A percentile compares a stretch with the other conserved stretches of the same genome.
phyloP scores from a whole-genome alignment of 1,140 invertebrate genomes.

The Lordiphosa stackelbergi region DNA sequence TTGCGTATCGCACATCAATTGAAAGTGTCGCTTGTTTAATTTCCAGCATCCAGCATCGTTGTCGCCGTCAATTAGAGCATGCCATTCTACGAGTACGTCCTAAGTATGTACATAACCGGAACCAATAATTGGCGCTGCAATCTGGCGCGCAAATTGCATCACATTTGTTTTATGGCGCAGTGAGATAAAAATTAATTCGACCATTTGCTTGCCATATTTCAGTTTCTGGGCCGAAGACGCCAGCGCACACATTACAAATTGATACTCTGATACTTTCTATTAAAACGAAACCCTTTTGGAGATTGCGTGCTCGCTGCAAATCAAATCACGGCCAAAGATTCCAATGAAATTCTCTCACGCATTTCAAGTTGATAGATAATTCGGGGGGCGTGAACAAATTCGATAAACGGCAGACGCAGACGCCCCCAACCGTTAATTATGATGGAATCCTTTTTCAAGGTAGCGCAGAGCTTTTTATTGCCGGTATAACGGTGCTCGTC shows the following conservation, averaged over 20 bases:
- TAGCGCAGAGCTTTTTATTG: too few species aligned
- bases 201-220: not conserved
- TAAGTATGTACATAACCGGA: not conserved
- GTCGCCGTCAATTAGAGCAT: not conserved
- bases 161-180: conserved; percentile 8
- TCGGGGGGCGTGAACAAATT: conserved; percentile 3
- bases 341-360: conserved; percentile 29
- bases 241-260: not conserved
- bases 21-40: too few species aligned
- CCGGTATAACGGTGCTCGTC: not conserved
- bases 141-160: conserved; percentile 2
- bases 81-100: not conserved
- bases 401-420: conserved; percentile 3
- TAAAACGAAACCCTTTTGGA: conserved; percentile 1
- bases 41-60: too few species aligned
- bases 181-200: not conserved
- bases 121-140: not conserved
- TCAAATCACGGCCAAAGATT: conserved; percentile 24
- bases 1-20: too few species aligned
- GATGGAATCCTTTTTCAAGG: too few species aligned
- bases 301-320: conserved; percentile 22
- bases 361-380: conserved; percentile 6
- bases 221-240: not conserved
- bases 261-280: not conserved
- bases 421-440: too few species aligned